These are phyloP conservation scores for Odontamblyopus rebecca DNA, from an alignment of 2,797 vertebrate species.

Conservation along the genomic window DNA sequence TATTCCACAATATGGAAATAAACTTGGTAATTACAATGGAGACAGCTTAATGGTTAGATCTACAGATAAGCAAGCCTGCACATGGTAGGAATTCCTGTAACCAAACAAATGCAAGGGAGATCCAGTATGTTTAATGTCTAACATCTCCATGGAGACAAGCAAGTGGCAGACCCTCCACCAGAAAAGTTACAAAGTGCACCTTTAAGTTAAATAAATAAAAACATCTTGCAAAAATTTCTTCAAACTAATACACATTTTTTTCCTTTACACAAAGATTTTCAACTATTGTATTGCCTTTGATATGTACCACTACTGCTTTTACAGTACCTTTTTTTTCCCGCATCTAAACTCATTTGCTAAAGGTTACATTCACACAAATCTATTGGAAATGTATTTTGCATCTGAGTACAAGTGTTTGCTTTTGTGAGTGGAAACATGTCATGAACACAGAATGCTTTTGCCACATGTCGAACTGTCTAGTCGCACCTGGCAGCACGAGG, in stretches of 20 bases:
- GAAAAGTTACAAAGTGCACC: too few relatives aligned
- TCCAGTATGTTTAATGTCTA: too few relatives aligned
- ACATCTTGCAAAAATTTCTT: too few relatives aligned
- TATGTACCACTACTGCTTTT: background rate
- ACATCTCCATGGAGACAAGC: too few relatives aligned
- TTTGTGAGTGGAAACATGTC: slow-evolving; percentile 2
- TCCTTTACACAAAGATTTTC: background rate
- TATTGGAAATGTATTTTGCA: background rate
- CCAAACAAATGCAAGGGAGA: too few relatives aligned
- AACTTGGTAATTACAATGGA: too few relatives aligned
- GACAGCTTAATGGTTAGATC: too few relatives aligned
- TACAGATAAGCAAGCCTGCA: too few relatives aligned
- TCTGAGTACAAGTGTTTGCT: background rate
- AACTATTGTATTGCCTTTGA: background rate
- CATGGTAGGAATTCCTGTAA: too few relatives aligned
- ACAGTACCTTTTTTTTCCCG: background rate
- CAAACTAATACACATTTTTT: background rate
- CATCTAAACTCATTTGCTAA: background rate
- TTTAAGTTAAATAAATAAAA: too few relatives aligned
- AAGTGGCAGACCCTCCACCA: too few relatives aligned
- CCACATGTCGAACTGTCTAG: slow-evolving; percentile 29
- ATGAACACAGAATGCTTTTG: slow-evolving; percentile 24
- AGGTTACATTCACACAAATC: slow-evolving; percentile 1
- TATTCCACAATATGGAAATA: too few relatives aligned
- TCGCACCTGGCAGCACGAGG: slow-evolving; percentile 43